Percentiles rank a stretch among this genome's conserved stretches.
These are phyloP conservation scores for Gastrophysa polygoni DNA, from an alignment of 2,888 invertebrate genomes.

Conservation along the genomic window DNA sequence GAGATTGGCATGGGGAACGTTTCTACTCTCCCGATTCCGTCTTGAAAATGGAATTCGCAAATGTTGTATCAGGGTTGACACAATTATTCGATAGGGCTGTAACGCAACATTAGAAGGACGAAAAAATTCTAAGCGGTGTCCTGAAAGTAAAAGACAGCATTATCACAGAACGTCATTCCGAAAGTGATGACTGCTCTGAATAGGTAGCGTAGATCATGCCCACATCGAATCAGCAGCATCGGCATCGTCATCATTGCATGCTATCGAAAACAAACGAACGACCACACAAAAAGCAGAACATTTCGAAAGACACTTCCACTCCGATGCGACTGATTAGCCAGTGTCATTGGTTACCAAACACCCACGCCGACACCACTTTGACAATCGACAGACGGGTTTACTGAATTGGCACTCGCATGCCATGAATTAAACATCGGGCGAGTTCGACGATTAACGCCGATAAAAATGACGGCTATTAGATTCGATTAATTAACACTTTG, in stretches of 20 bases:
- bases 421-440: constrained; percentile 29
- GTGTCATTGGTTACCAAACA: constrained; percentile 23
- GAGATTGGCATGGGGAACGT: no score
- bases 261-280: not conserved
- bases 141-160: no score
- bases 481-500: constrained; percentile 26
- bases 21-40: no score
- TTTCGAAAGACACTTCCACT: constrained; percentile 24
- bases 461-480: constrained; percentile 19
- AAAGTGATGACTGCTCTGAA: not conserved
- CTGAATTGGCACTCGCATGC: constrained; percentile 23
- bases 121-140: no score
- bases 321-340: constrained; percentile 25
- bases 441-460: constrained; percentile 24
- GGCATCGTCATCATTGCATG: not conserved
- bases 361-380: constrained; percentile 32
- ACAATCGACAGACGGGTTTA: constrained; percentile 28
- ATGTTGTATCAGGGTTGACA: no score
- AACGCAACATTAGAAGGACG: no score
- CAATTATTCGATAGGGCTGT: no score
- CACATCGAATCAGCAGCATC: no score
- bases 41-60: no score
- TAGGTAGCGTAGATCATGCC: not conserved
- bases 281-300: constrained; percentile 21
- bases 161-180: no score